These are phyloP conservation scores for Campoletis sonorensis DNA, from an alignment of 1,140 invertebrate genomes.

Conservation along the genomic window DNA sequence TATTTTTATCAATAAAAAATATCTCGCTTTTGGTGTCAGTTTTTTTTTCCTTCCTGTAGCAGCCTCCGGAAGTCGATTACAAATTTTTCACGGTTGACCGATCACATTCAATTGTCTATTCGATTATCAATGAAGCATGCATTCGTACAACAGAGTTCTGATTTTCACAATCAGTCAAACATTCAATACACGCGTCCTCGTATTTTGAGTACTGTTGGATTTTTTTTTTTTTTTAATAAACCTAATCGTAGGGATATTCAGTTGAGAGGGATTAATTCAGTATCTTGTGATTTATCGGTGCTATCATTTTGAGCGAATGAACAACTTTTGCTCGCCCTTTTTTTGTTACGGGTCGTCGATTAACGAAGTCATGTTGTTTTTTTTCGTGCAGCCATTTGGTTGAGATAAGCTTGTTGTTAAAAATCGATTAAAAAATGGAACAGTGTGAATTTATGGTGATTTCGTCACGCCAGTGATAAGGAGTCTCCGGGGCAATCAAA, in stretches of 20 bases:
- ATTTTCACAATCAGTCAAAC: neutral
- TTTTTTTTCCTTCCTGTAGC: neutral
- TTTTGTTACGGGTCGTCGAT: slow-evolving; percentile 1
- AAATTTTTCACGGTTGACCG: slow-evolving; percentile 15
- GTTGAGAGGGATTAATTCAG: neutral
- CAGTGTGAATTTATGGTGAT: neutral
- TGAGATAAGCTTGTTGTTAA: slow-evolving; percentile 7
- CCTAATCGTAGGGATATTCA: neutral
- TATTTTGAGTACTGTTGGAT: neutral
- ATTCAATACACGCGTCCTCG: neutral
- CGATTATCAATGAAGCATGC: neutral
- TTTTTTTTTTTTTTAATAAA: neutral
- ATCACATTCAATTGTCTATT: neutral
- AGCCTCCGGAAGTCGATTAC: neutral
- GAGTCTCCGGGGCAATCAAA: too few species aligned
- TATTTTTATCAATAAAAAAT: neutral
- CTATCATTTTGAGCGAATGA: slow-evolving; percentile 21
- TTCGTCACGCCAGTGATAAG: too few species aligned
- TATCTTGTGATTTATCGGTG: neutral
- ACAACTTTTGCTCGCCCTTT: neutral
- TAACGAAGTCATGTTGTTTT: neutral
- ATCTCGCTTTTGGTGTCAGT: neutral
- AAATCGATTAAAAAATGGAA: slow-evolving; percentile 15
- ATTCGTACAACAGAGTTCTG: neutral
- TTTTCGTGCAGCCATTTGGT: neutral